Conservation (phyloP, 2,113 vertebrate species). For the Cairina moschata region DNA sequence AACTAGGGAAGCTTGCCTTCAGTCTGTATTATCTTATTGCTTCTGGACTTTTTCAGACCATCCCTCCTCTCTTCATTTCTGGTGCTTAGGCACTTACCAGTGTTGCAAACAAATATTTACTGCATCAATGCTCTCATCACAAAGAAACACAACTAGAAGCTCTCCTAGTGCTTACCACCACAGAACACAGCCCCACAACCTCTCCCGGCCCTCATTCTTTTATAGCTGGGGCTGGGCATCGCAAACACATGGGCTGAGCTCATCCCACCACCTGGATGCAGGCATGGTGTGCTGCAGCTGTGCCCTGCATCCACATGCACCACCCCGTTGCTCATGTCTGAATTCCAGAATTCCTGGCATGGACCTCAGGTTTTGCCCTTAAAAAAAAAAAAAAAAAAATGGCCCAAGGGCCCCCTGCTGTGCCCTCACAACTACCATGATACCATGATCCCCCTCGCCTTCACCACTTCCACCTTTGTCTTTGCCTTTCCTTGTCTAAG, state of each 20-base stretch:
- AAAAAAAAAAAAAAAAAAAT: neutral
- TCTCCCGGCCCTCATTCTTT: neutral
- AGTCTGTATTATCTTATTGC: neutral
- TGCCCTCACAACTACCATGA: neutral
- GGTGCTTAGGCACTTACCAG: neutral
- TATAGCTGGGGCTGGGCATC: neutral
- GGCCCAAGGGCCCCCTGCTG: neutral
- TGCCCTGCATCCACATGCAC: neutral
- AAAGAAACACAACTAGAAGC: neutral
- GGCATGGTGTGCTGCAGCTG: too few species aligned
- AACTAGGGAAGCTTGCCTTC: neutral
- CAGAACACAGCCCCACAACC: rapidly evolving
- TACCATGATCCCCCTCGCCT: neutral
- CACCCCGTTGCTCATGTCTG: neutral
- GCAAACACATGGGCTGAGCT: neutral
- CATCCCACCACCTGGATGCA: neutral
- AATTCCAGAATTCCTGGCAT: too few species aligned
- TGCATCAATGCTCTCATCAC: neutral
- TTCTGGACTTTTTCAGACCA: neutral
- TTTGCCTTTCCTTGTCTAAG: neutral
- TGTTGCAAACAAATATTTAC: rapidly evolving
- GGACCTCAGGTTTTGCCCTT: neutral
- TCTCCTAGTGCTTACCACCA: rapidly evolving
- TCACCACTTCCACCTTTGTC: neutral
- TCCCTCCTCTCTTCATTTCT: neutral